Base-by-base conservation (phyloP, 2,888 invertebrate genomes). In the Chorisops tibialis region DNA sequence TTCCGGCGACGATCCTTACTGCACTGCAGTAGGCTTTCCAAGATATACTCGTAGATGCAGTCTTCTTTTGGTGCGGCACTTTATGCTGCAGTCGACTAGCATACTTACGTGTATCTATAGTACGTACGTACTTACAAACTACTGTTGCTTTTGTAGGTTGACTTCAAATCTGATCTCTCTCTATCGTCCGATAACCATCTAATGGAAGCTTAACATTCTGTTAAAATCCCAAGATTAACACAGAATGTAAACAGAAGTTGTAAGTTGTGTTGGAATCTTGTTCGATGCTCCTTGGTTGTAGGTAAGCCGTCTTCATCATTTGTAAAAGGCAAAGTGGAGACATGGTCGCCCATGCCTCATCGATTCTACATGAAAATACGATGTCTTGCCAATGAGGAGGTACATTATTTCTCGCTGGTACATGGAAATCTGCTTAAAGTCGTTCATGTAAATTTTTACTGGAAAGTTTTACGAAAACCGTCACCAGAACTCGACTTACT, bases 311-410 rank as follows among this genome's bases (percentile, higher is more conserved):
- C 30, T 30, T 30, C 30, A 30, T 30, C 30, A 30, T 30, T 30
- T 43, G 45, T 16, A n/a, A n/a, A n/a, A n/a, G 43, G 43, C 35
- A 35, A 18, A 30, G 6, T 9, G 18, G 21, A 45, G 1, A 16
- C 19, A 38, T 56, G 43, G 19, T 43, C 56, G 43, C 45, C n/a
- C 61, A 64, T 64, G 58, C 58, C 56, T 61, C 63, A 64, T 61
- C 51, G 58, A 38, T 61, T 61, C 30, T 61, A 64, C 63, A 64
- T 38, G 63, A 58, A 51, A 64, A 64, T 21, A 49, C 48, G 56
- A 61, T 64, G 63, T 64, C 61, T 61, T 64, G 50, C 58, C n/a
- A 56, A 16, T 39, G 6, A 21, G 12, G 19, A 43, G 12, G 16
- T 43, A 56, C 56, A 56, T 56, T 56, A 35, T 35, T n/a, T 37